Base-by-base conservation (phyloP, 2,797 vertebrate species). In the Clarias laeviceps region DNA sequence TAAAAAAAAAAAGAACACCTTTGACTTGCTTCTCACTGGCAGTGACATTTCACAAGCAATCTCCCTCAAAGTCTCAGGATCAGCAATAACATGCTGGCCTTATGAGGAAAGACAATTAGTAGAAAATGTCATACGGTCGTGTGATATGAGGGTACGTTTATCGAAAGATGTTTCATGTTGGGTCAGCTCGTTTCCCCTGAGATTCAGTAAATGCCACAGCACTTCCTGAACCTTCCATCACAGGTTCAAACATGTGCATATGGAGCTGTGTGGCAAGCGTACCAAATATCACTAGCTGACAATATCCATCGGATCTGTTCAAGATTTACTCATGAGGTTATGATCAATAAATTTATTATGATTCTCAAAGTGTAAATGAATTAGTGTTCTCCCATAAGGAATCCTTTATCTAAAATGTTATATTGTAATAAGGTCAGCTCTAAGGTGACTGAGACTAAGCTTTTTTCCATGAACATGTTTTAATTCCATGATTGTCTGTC, bases 21-120 rank as follows among this genome's bases (percentile, higher is more conserved):
- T 83, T 90, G 84, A 89, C 84, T 89, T 91, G 82, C 92, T 91
- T 93, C 91, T 93, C 83, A 89, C 91, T 86, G 84, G 40, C 11
- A 73, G 79, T 95, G 93, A 94, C 93, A 95, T 95, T 95, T 95
- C 88, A 91, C 92, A 93, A 93, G 90, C 89, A 88, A 93, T 93
- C 91, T 92, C 87, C 83, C 89, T 91, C 90, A 92, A 91, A 94
- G 92, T 93, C 93, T 91, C 59, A 89, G 93, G 91, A 93, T 94
- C 93, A 92, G 88, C 87, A 85, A 93, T 91, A 91, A 93, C 90
- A 87, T 69, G 24, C 24, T 89, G 90, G 84, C 92, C 91, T 92
- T 89, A 92, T 84, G 17, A 76, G 86, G 76, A 90, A 83, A 93
- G 93, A 90, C 90, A 92, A 93, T 93, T 93, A 93, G 90, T 91